These are phyloP conservation scores for Columba guinea DNA, from an alignment of 2,797 vertebrate genomes.

Conservation along the genomic window DNA sequence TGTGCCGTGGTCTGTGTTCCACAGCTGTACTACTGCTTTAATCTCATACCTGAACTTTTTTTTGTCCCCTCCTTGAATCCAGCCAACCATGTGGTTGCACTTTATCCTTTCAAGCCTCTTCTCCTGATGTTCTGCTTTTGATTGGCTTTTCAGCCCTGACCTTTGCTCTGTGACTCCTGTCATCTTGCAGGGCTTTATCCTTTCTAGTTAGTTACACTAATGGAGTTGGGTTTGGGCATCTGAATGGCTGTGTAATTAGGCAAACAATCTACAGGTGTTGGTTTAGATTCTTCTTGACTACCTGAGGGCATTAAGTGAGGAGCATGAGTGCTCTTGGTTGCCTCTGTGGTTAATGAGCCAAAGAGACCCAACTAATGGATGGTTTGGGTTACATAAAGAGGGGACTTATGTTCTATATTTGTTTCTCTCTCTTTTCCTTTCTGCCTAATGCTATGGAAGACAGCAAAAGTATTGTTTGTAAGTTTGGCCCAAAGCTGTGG, in stretches of 20 bases:
- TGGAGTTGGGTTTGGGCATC: neutral
- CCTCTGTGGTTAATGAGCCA: neutral
- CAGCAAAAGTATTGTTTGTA: neutral
- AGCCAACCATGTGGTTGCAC: neutral
- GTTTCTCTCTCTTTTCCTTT: neutral
- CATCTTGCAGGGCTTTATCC: neutral
- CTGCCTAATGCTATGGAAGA: neutral
- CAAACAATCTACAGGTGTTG: neutral
- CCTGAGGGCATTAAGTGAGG: neutral
- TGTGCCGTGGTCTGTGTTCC: neutral
- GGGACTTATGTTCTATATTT: neutral
- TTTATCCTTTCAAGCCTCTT: neutral
- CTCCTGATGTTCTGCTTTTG: neutral
- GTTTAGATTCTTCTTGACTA: neutral
- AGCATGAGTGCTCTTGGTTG: neutral
- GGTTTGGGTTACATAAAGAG: neutral
- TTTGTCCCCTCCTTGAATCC: neutral
- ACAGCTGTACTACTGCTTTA: neutral
- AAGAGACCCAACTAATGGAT: neutral
- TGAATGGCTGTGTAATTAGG: neutral
- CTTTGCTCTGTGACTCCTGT: neutral
- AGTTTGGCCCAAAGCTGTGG: neutral
- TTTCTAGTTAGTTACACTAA: neutral
- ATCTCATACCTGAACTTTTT: neutral
- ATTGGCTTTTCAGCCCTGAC: neutral